Percentiles rank a stretch among this genome's conserved stretches.
Evolutionary conservation across 2,797 vertebrate species (phyloP).

Genomic region (Lophius americanus): DNA sequence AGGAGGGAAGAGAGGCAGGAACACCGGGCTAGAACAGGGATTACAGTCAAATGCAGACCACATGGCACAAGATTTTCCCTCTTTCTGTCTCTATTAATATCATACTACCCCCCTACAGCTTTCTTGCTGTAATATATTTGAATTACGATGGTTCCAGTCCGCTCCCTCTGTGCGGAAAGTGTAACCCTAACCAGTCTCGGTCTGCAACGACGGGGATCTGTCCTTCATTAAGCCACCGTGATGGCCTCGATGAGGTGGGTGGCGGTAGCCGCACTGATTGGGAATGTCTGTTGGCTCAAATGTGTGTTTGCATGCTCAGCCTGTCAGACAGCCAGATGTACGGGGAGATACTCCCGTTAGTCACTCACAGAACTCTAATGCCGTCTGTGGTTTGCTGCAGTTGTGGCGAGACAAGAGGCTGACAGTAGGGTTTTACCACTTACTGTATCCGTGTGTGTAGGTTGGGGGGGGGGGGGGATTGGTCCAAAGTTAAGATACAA

Average conservation of each 20-base stretch:
- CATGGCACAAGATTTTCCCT: conserved; percentile 69
- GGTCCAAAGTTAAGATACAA: conserved; percentile 22
- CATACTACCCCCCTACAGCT: conserved; percentile 30
- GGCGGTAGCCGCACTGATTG: conserved; percentile 56
- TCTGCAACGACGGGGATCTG: conserved; percentile 58
- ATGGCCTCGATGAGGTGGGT: conserved; percentile 62
- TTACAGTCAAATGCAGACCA: conserved; percentile 76
- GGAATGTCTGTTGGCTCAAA: conserved; percentile 48
- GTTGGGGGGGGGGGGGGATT: conserved; percentile 13
- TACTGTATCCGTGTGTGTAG: conserved; percentile 4
- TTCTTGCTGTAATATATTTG: conserved; percentile 50
- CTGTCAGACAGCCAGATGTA: conserved; percentile 43
- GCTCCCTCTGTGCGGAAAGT: conserved; percentile 36
- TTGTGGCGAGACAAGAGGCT: conserved; percentile 54
- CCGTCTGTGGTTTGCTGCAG: conserved; percentile 57
- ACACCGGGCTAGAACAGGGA: conserved; percentile 65
- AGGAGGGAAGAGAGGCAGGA: conserved; percentile 55
- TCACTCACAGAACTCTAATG: conserved; percentile 49
- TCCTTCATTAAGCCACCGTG: conserved; percentile 71
- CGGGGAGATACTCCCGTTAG: conserved; percentile 23
- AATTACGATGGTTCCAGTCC: conserved; percentile 38
- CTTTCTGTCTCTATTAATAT: conserved; percentile 69
- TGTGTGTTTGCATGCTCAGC: conserved; percentile 11
- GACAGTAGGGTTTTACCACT: conserved; percentile 56
- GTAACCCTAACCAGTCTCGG: conserved; percentile 49